A percentile compares a stretch with the other conserved stretches of the same genome.
Evolutionary conservation across 2,888 invertebrate genomes (phyloP).

Genomic region (Temnothorax unifasciatus): DNA sequence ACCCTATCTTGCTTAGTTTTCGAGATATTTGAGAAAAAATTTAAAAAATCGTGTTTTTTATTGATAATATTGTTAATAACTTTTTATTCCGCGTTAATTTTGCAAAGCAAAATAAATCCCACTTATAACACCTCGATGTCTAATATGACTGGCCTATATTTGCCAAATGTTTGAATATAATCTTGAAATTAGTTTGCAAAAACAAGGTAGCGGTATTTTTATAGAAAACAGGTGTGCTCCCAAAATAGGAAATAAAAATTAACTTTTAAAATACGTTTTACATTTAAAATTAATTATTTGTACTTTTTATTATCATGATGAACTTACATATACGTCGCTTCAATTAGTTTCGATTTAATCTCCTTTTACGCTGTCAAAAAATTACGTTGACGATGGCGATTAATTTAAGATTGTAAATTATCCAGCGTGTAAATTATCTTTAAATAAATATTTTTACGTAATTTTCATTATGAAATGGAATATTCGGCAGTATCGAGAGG

Average conservation of each 20-base stretch:
- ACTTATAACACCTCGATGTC: too few species aligned
- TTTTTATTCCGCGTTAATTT: too few species aligned
- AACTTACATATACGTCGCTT: neutral
- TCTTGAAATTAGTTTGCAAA: neutral
- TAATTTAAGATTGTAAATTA: neutral
- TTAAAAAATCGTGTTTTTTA: too few species aligned
- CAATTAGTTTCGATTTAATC: neutral
- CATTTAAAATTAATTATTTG: neutral
- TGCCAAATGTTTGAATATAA: neutral
- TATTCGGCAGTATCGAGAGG: neutral
- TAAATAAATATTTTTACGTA: neutral
- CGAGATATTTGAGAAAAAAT: too few species aligned
- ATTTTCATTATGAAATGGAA: neutral
- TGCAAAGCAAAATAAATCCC: too few species aligned
- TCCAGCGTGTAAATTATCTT: neutral
- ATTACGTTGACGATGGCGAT: neutral
- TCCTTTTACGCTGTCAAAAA: neutral
- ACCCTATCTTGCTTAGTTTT: too few species aligned
- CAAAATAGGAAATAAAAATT: neutral
- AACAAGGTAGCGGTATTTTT: neutral
- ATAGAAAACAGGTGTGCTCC: neutral
- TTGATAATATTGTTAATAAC: too few species aligned
- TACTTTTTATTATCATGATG: neutral
- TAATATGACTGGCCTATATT: too few species aligned
- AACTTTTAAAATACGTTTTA: neutral